These are phyloP conservation scores for Athalia cordata DNA, from an alignment of 2,888 invertebrate genomes.

Conservation along the genomic window DNA sequence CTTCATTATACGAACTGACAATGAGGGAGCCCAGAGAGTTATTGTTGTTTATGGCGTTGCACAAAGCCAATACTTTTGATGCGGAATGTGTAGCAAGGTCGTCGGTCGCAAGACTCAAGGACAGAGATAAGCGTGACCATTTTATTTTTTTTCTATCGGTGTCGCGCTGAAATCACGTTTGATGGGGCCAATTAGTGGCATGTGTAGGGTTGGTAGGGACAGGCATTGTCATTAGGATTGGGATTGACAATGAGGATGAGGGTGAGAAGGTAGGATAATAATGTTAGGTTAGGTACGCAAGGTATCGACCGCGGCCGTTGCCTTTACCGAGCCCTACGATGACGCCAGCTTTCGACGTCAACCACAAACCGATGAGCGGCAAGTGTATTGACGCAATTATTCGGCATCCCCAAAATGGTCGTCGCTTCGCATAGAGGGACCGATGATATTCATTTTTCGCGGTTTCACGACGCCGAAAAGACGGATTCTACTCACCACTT, in stretches of 20 bases:
- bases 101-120: neutral
- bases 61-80: slow-evolving; percentile 22
- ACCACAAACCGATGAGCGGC: too few species aligned
- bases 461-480: neutral
- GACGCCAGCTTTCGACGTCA: slow-evolving; percentile 41
- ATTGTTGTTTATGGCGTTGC: slow-evolving; percentile 18
- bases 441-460: slow-evolving; percentile 43
- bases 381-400: slow-evolving; percentile 62
- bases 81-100: slow-evolving; percentile 22
- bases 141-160: neutral
- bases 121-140: neutral
- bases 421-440: slow-evolving; percentile 46
- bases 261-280: slow-evolving; percentile 40
- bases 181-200: neutral
- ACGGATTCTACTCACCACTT: slow-evolving; percentile 59
- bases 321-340: neutral
- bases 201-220: neutral
- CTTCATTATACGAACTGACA: too few species aligned
- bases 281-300: slow-evolving; percentile 57
- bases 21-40: too few species aligned
- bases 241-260: too few species aligned
- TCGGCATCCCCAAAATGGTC: slow-evolving; percentile 66
- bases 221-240: too few species aligned
- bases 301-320: slow-evolving; percentile 60
- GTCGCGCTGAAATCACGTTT: neutral